Conservation (phyloP, 1,140 invertebrate genomes). For the Homarus americanus region DNA sequence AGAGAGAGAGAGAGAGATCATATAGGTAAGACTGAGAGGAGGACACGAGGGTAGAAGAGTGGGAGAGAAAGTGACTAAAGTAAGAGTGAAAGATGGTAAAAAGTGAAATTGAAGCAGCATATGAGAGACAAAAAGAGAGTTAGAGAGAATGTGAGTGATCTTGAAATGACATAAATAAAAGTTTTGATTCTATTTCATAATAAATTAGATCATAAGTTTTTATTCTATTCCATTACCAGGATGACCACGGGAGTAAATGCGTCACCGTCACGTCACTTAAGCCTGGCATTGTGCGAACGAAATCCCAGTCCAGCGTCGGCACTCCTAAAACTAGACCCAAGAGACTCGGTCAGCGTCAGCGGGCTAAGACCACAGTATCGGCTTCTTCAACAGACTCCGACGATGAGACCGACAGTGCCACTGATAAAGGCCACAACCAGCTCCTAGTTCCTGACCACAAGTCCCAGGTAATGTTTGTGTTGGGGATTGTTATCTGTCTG, state of each 20-base stretch:
- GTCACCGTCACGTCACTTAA: constrained; percentile 60
- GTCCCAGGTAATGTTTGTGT: not conserved
- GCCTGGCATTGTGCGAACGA: constrained; percentile 50
- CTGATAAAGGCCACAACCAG: constrained; percentile 11
- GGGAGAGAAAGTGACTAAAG: no score
- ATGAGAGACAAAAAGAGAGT: no score
- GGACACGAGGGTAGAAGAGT: no score
- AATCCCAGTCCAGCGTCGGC: constrained; percentile 60
- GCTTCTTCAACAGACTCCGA: constrained; percentile 26
- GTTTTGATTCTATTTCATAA: no score
- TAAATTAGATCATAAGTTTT: not conserved
- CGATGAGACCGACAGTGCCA: constrained; percentile 22
- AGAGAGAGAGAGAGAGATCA: no score
- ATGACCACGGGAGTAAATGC: constrained; percentile 66
- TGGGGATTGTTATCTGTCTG: not conserved
- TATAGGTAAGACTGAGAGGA: no score
- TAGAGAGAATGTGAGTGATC: no score
- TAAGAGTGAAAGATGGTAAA: no score
- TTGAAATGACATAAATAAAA: no score
- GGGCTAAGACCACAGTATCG: constrained; percentile 35
- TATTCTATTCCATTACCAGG: constrained; percentile 18
- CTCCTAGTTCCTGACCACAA: constrained; percentile 7
- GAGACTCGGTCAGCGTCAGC: constrained; percentile 16
- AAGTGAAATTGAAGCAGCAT: no score
- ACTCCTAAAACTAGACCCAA: constrained; percentile 39